Evolutionary conservation across 2,113 vertebrate genomes (phyloP), one percentile per base, ranked within the genome.

Genomic region (Cathartes aura): DNA sequence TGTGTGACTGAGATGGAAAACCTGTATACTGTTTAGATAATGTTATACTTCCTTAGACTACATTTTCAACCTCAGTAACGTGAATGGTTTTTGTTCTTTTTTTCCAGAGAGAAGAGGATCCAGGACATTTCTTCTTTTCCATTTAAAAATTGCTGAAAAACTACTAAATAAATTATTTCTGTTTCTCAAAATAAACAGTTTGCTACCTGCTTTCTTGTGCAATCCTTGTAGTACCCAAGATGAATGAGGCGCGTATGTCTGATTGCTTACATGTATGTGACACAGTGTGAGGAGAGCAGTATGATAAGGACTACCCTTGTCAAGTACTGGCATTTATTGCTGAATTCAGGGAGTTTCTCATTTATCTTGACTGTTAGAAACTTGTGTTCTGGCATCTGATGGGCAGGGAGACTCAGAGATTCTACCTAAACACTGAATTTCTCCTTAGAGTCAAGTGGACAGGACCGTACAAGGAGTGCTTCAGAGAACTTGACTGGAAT

Each of bases 101-200:
- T 96, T 93, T 87, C 52, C 95, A 98, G 97, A 90, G 90, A 96
- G 96, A 98, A 97, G 96, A 97, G 68, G 95, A 96, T 92, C 79
- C 66, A 43, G 73, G 70, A 79, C 43, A 20, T 84, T 75, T 86
- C 56, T 89, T 64, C 81, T 92, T 94, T 95, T 75, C 76, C 52
- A 0, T 87, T 95, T 78, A 68, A 93, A 93, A 82, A 58, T 27
- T 87, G 40, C 81, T 88, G 52, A 32, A 82, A 96, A 88, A 50
- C 38, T 84, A 50, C 81, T 82, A 67, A 96, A 96, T 95, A 92
- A 96, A 96, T 93, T 27, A 63, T 80, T 89, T 95, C 29, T 92
- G 60, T 96, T 97, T 93, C 79, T 93, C 59, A 86, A 94, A 95
- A 92, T 91, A 91, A 94, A 94, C 42, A 50, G 50, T 97, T 95